A percentile compares a stretch with the other conserved stretches of the same genome.
Conservation (phyloP, 2,797 vertebrate species). For the Acanthopagrus latus region DNA sequence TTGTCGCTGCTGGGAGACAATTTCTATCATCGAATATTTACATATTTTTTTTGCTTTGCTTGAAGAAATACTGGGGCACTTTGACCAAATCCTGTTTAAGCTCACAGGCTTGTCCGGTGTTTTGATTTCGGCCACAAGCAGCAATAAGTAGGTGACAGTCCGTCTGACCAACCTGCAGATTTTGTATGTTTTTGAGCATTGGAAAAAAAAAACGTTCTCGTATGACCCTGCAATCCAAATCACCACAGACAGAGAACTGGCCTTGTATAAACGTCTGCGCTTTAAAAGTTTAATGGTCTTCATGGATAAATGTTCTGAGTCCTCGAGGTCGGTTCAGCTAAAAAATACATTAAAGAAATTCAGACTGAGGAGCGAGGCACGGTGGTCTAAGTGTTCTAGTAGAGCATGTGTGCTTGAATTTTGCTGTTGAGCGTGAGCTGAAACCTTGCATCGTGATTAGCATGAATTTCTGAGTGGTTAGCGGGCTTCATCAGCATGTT, state of each 20-base stretch:
- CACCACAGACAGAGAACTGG: not conserved
- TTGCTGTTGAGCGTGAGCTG: not conserved
- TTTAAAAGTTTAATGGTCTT: slow-evolving; percentile 15
- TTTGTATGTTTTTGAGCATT: not conserved
- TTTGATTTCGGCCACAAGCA: not conserved
- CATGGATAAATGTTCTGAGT: slow-evolving; percentile 1
- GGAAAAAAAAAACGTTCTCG: not conserved
- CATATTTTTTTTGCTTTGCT: not conserved
- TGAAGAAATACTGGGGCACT: not conserved
- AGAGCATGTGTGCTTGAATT: not conserved
- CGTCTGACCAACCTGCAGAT: not conserved
- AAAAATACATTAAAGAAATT: slow-evolving; percentile 38
- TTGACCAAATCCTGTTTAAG: not conserved
- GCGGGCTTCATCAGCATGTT: not conserved
- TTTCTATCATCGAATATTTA: not conserved
- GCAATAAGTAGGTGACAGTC: not conserved
- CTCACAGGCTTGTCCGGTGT: not conserved
- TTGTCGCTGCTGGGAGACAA: not conserved
- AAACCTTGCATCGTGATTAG: slow-evolving; percentile 25
- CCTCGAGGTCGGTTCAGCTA: not conserved
- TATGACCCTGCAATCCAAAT: not conserved
- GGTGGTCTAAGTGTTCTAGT: not conserved
- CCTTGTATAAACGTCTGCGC: slow-evolving; percentile 1
- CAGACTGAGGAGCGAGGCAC: not conserved
- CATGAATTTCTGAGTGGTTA: slow-evolving; percentile 19